These are phyloP conservation scores for Neodiprion pinetum DNA, from an alignment of 1,140 invertebrate species.

Conservation along the genomic window DNA sequence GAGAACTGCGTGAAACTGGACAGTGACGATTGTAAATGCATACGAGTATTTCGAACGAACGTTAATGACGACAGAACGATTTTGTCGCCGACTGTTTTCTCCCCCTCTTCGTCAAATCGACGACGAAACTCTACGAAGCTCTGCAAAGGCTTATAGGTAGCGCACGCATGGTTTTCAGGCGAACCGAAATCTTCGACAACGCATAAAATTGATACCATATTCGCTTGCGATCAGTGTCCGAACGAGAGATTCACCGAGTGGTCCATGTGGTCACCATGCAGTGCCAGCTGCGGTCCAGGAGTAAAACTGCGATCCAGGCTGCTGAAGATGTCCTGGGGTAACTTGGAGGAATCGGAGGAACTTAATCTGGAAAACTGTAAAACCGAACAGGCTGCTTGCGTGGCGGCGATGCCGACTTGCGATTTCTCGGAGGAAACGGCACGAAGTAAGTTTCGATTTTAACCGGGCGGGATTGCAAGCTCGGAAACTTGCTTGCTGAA, in stretches of 20 bases:
- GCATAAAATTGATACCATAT: no score
- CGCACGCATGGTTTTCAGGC: no score
- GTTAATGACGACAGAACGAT: no score
- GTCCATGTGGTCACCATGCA: slow-evolving; percentile 73
- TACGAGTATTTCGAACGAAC: no score
- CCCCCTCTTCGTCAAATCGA: no score
- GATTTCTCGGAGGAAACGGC: slow-evolving; percentile 61
- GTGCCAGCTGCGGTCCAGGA: slow-evolving; percentile 72
- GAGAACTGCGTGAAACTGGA: no score
- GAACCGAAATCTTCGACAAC: no score
- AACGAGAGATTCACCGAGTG: slow-evolving; percentile 62
- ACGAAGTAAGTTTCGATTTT: slow-evolving; percentile 46
- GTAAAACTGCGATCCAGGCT: slow-evolving; percentile 67
- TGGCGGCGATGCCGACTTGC: slow-evolving; percentile 59
- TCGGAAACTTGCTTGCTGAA: neutral
- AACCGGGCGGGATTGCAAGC: neutral
- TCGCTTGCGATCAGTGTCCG: slow-evolving; percentile 34
- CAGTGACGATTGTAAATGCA: no score
- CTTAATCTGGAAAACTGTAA: slow-evolving; percentile 56
- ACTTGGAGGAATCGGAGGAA: slow-evolving; percentile 41
- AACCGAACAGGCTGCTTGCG: slow-evolving; percentile 52
- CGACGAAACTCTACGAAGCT: no score
- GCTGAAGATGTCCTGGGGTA: slow-evolving; percentile 43
- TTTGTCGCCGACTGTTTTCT: no score
- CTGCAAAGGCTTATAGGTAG: no score